phyloP scores from a whole-genome alignment of 2,888 invertebrate species.

The Cyaniris semiargus region DNA sequence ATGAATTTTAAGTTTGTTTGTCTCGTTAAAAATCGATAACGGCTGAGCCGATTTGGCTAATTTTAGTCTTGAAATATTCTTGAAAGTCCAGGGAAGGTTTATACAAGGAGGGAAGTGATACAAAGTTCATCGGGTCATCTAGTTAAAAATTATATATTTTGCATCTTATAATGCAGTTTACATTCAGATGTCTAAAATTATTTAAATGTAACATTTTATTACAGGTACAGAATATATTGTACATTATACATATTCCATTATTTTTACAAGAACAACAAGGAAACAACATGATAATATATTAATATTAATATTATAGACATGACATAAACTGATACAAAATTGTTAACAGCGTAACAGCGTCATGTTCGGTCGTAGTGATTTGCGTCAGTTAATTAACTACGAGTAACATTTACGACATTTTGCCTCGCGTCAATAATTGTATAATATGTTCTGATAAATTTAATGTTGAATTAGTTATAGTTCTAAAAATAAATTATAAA shows the following conservation, averaged over 20 bases:
- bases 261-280: neutral
- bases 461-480: neutral
- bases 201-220: too few species aligned
- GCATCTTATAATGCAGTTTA: too few species aligned
- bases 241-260: neutral
- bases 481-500: neutral
- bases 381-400: neutral
- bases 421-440: neutral
- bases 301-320: neutral
- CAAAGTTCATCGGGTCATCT: too few species aligned
- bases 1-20: neutral
- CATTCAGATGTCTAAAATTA: too few species aligned
- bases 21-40: too few species aligned
- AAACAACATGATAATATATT: neutral
- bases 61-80: too few species aligned
- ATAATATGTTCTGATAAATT: neutral
- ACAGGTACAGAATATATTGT: too few species aligned
- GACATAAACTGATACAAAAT: constrained; percentile 13
- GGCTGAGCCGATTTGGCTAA: too few species aligned
- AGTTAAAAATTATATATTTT: too few species aligned
- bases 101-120: too few species aligned
- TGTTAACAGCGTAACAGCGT: neutral
- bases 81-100: too few species aligned
- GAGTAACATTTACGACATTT: neutral
- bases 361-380: neutral